Evolutionary conservation across 2,113 vertebrate species (phyloP).

Genomic region (Numenius arquata): DNA sequence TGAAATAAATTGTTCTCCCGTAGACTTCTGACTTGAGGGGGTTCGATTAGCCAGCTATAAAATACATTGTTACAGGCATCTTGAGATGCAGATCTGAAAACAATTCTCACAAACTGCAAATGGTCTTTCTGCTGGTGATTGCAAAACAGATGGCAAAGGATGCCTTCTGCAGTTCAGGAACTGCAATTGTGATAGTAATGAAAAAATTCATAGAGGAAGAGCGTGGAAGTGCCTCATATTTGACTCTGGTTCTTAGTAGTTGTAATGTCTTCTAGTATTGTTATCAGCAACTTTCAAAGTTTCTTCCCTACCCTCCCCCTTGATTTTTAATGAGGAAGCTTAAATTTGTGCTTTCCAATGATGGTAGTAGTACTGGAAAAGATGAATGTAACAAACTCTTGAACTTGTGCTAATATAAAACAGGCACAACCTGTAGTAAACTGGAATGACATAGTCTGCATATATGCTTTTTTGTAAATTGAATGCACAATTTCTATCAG

Average conservation of each 20-base stretch:
- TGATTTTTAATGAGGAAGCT: not conserved
- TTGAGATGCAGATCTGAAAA: not conserved
- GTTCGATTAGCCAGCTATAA: not conserved
- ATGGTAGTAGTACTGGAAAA: not conserved
- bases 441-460: not conserved
- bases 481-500: not conserved
- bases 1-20: not conserved
- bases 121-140: not conserved
- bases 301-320: not conserved
- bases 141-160: not conserved
- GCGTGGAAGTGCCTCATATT: not conserved
- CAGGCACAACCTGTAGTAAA: not conserved
- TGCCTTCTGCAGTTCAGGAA: not conserved
- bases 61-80: not conserved
- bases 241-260: not conserved
- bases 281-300: not conserved
- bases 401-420: not conserved
- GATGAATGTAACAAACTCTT: not conserved
- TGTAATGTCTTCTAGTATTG: not conserved
- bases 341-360: not conserved
- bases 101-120: not conserved
- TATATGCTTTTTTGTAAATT: not conserved
- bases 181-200: not conserved
- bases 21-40: not conserved
- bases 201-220: not conserved